phyloP scores from a whole-genome alignment of 2,797 vertebrate genomes.

The Borostomias antarcticus region DNA sequence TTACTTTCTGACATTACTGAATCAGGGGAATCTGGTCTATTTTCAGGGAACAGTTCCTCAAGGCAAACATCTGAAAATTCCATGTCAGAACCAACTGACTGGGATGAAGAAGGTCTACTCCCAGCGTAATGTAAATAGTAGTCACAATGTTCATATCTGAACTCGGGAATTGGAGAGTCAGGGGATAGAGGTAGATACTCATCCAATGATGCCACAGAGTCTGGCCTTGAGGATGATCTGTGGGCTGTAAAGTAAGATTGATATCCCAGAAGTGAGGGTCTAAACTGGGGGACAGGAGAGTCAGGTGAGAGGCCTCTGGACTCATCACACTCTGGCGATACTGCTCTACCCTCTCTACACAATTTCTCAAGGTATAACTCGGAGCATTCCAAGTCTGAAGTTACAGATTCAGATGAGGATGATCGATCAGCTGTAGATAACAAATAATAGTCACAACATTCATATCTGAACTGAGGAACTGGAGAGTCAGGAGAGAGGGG shows the following conservation, averaged over 20 bases:
- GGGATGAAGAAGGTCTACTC: slow-evolving; percentile 6
- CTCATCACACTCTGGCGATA: neutral
- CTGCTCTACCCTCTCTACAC: neutral
- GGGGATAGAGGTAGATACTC: slow-evolving; percentile 4
- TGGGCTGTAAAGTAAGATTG: neutral
- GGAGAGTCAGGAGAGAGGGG: neutral
- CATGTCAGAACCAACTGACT: slow-evolving; percentile 1
- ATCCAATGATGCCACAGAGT: slow-evolving; percentile 6
- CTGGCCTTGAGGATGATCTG: slow-evolving; percentile 1
- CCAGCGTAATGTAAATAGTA: neutral
- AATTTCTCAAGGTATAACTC: neutral
- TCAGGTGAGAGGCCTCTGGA: neutral
- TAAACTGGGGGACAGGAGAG: slow-evolving; percentile 1
- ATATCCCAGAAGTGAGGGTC: neutral
- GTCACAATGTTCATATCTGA: neutral
- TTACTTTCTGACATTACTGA: slow-evolving; percentile 65
- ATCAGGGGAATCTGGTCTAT: slow-evolving; percentile 60
- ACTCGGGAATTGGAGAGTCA: slow-evolving; percentile 12
- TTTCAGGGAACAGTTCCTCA: slow-evolving; percentile 28
- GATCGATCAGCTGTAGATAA: neutral
- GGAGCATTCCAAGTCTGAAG: neutral
- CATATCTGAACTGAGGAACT: neutral
- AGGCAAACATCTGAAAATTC: neutral
- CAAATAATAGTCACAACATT: slow-evolving; percentile 7
- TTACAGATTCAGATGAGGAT: slow-evolving; percentile 1